phyloP scores from a whole-genome alignment of 2,888 invertebrate species.

The Petrolisthes cinctipes region DNA sequence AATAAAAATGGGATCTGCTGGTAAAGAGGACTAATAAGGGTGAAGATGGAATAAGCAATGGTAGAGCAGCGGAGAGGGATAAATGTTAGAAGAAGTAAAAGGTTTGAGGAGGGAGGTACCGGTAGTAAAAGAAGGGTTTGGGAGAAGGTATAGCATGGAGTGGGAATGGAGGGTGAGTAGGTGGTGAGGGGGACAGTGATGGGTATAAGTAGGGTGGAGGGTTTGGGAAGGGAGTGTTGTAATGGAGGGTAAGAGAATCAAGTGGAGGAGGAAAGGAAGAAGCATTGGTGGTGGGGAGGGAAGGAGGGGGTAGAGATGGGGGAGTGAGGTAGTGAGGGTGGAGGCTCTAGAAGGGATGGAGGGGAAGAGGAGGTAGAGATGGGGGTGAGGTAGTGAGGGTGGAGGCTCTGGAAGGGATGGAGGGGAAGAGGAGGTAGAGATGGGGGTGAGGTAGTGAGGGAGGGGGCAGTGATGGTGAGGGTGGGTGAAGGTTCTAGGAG shows the following conservation, averaged over 20 bases:
- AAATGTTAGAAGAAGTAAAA: neutral
- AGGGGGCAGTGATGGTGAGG: neutral
- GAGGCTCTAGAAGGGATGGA: too few relatives aligned
- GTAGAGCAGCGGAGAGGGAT: neutral
- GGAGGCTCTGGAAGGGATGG: neutral
- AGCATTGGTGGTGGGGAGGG: neutral
- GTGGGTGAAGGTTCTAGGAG: neutral
- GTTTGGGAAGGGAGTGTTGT: neutral
- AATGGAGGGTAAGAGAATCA: neutral
- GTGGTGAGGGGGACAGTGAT: neutral
- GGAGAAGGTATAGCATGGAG: neutral
- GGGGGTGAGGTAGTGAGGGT: neutral
- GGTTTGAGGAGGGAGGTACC: neutral
- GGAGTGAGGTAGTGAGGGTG: neutral
- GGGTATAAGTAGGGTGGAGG: neutral
- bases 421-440: conserved; percentile 6
- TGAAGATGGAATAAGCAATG: neutral
- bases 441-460: neutral
- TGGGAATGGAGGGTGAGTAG: neutral
- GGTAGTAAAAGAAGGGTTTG: neutral
- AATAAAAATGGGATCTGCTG: too few relatives aligned
- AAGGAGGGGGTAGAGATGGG: neutral
- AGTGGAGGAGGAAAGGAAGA: neutral
- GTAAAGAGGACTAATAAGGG: neutral
- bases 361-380: neutral